Evolutionary conservation across 2,888 invertebrate species (phyloP), one percentile per base, ranked within the genome.

Genomic region (Aricia artaxerxes): DNA sequence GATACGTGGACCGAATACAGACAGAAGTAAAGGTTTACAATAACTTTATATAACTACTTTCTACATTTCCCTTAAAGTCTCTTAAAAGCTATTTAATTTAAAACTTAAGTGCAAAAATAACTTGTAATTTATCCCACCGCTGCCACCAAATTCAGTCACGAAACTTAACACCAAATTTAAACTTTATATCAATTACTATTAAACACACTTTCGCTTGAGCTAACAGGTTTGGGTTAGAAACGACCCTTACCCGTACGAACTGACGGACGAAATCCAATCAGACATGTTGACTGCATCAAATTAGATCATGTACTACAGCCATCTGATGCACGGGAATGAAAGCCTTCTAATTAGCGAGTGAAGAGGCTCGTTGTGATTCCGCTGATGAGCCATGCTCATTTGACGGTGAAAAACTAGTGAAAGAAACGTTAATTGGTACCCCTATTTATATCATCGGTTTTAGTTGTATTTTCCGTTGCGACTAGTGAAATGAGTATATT

Each of bases 331-430:
- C 79, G 76, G 40, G 78, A 79, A 78, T 81, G 64, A 80, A 81
- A 81, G 82, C 81, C 80, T 77, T 79, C 82, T 82, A 82, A 82
- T 82, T 82, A 82, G 81, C 78, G 80, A 77, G 79, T 73, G 60
- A 73, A 78, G 81, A 64, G 81, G 72, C 78, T 76, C 80, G 77
- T 78, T 78, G 79, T 78, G 80, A 81, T 80, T 78, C 80, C 64
- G 77, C 80, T 80, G 79, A 81, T 73, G 79, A 81, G 78, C 53
- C 78, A 79, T 79, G 81, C 78, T 78, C 80, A 75, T 80, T 80
- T 82, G 72, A 49, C n/a, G 79, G 57, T 80, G 72, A 57, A 78
- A 69, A 35, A 78, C n/a, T 78, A 44, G 49, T 53, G 53, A 78
- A 72, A 72, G 53, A 24, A 72, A 38, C 49, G 35, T n/a, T 73